Percentiles rank a stretch among this genome's conserved stretches.
Conservation (phyloP, 2,888 invertebrate species). For the Lycocerus yunnanus region DNA sequence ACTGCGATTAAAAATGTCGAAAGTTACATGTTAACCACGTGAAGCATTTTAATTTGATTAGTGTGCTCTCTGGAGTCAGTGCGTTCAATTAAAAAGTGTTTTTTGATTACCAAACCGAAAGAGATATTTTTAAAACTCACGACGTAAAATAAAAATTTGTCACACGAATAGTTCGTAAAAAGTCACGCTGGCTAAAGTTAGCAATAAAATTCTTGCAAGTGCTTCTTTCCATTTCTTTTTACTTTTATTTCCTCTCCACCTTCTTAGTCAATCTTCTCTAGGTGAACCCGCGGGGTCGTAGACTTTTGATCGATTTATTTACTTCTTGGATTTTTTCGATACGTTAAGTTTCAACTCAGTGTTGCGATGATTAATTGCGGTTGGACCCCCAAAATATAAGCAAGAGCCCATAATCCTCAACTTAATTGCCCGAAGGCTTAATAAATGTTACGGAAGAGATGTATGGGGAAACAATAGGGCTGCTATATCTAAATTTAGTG, state of each 20-base stretch:
- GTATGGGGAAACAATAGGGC: conserved; percentile 12
- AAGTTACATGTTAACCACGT: neutral
- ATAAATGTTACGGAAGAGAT: conserved; percentile 20
- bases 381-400: conserved; percentile 8
- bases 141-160: neutral
- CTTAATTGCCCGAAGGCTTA: conserved; percentile 21
- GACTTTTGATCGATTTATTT: neutral
- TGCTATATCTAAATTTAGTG: neutral
- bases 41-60: neutral
- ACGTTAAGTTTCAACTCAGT: neutral
- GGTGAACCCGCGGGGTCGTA: conserved; percentile 21
- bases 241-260: conserved; percentile 17
- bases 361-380: neutral
- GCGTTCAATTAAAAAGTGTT: neutral
- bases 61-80: neutral
- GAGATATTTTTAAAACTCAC: neutral
- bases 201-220: conserved; percentile 21
- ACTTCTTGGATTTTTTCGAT: neutral
- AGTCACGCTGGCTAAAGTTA: conserved; percentile 2
- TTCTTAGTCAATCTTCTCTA: conserved; percentile 12
- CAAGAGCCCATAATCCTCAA: conserved; percentile 11
- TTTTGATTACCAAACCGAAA: neutral
- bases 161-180: neutral
- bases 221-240: conserved; percentile 19
- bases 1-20: neutral